Base-by-base conservation (phyloP, 2,113 vertebrate species). In the Otis tarda region DNA sequence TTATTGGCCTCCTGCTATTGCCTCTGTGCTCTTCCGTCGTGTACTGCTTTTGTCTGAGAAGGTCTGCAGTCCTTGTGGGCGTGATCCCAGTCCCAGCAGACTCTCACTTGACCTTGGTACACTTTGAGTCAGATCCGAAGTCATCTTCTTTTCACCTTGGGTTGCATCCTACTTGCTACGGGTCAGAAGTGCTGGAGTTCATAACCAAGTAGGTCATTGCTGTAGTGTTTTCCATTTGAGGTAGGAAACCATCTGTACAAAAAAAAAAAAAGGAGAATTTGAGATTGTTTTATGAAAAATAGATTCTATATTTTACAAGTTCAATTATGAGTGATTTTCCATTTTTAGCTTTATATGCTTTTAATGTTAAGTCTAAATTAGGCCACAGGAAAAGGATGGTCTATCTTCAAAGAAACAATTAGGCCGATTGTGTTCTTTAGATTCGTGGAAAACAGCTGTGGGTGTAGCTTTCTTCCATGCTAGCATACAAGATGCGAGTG, bases 361-460 rank as follows among this genome's bases (percentile, higher is more conserved):
- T 96, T 88, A 97, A 80, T 90, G 76, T 80, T 81, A 83, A 94
- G n/a, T 91, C 96, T 96, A 90, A 97, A 97, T 97, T 92, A 96
- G 97, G 97, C 95, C 97, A 97, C 95, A 97, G 97, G 97, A 97
- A 97, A 97, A 98, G 95, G 93, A 95, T 96, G 83, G 74, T 52
- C 79, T 71, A 2, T 96, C 95, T 98, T 98, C 97, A 98, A 96
- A 98, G 97, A 95, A 92, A 64, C 71, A 50, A 81, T 90, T 68
- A 91, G 73, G 82, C 85, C 73, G 92, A 86, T 95, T 84, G 91
- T 25, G 68, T 93, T 97, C 94, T 97, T 95, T 93, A 94, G 93
- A 45, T 97, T 95, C 49, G 84, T 97, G 96, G 97, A 97, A 98
- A 97, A 95, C 94, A 97, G 90, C 96, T 97, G 96, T 97, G 96